A percentile compares a stretch with the other conserved stretches of the same genome.
These are phyloP conservation scores for Myotis findleyi DNA, from an alignment of 2,797 vertebrate genomes.

Conservation along the genomic window DNA sequence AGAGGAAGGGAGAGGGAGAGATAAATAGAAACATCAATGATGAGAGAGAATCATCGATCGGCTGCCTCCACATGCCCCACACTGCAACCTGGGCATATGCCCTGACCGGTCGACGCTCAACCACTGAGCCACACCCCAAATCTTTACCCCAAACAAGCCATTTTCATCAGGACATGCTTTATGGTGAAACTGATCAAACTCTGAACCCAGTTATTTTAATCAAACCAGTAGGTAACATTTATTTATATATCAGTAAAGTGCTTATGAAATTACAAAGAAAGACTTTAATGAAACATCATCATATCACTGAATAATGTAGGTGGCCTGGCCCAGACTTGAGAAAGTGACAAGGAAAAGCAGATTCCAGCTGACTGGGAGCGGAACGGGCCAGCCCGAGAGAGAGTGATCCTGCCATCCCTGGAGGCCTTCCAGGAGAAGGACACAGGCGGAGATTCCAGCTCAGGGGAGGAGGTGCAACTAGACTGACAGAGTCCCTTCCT, in stretches of 20 bases:
- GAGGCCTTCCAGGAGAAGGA: background rate
- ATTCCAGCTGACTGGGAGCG: background rate
- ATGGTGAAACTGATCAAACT: background rate
- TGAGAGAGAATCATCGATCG: too few relatives aligned
- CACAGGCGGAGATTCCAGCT: background rate
- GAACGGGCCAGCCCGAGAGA: background rate
- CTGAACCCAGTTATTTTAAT: constrained; percentile 21
- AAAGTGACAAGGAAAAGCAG: background rate
- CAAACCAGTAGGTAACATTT: background rate
- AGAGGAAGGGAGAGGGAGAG: too few relatives aligned
- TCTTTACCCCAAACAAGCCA: background rate
- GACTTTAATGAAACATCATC: constrained; percentile 11
- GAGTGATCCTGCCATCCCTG: background rate
- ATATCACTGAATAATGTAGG: background rate
- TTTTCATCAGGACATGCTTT: background rate
- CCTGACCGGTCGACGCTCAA: too few relatives aligned
- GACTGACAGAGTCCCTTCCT: background rate
- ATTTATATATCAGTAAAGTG: background rate
- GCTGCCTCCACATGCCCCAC: too few relatives aligned
- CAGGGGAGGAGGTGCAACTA: background rate
- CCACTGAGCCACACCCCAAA: too few relatives aligned
- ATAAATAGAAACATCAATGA: too few relatives aligned
- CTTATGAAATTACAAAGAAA: background rate
- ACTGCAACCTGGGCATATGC: too few relatives aligned
- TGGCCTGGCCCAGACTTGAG: background rate